Conservation (phyloP, 1,140 invertebrate genomes). For the Trissolcus basalis region DNA sequence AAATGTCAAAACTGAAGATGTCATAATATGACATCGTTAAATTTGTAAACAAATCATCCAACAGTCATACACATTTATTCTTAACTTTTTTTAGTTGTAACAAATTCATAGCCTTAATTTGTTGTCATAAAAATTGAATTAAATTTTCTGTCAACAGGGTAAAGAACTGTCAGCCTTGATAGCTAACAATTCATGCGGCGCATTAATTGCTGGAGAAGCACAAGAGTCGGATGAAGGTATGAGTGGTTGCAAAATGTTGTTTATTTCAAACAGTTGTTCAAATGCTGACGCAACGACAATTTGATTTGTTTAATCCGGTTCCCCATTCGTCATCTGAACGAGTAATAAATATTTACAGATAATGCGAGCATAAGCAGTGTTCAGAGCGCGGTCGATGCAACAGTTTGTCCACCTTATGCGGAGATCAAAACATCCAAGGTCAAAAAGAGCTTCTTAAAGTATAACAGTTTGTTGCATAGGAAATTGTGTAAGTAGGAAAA, state of each 20-base stretch:
- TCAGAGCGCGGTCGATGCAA: slow-evolving; percentile 69
- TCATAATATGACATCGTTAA: too few relatives aligned
- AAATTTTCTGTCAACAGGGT: slow-evolving; percentile 53
- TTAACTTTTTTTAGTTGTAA: too few relatives aligned
- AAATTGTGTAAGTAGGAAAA: slow-evolving; percentile 69
- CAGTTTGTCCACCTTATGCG: slow-evolving; percentile 68
- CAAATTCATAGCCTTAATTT: too few relatives aligned
- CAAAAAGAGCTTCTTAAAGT: slow-evolving; percentile 70
- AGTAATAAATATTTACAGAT: slow-evolving; percentile 64
- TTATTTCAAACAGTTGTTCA: background rate
- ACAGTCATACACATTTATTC: too few relatives aligned
- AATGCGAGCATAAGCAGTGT: slow-evolving; percentile 67
- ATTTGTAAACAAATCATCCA: too few relatives aligned
- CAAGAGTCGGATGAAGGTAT: slow-evolving; percentile 73
- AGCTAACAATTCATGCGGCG: slow-evolving; percentile 66
- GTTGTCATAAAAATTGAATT: too few relatives aligned
- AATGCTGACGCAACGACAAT: too few relatives aligned
- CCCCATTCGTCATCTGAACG: too few relatives aligned
- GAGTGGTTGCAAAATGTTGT: slow-evolving; percentile 3
- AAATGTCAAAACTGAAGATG: background rate
- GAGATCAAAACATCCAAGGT: slow-evolving; percentile 65
- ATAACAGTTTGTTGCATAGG: slow-evolving; percentile 74
- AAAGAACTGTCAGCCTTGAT: slow-evolving; percentile 62
- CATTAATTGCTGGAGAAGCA: slow-evolving; percentile 72
- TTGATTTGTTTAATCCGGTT: too few relatives aligned